phyloP scores from a whole-genome alignment of 2,888 invertebrate species.

The Microctonus aethiopoides region DNA sequence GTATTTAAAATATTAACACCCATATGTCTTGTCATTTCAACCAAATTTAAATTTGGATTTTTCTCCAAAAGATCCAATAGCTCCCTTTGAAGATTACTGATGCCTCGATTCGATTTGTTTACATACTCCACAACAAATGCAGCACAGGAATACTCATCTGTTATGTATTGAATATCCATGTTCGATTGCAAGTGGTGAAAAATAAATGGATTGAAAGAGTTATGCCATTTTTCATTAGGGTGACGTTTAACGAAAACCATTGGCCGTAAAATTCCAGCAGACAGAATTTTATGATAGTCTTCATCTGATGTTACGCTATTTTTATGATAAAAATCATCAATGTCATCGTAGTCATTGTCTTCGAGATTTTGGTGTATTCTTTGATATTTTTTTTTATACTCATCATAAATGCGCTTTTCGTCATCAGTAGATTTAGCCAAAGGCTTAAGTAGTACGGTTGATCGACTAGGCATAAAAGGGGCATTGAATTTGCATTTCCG shows the following conservation, averaged over 20 bases:
- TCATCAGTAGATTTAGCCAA: conserved; percentile 33
- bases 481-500: conserved; percentile 54
- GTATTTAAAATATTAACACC: conserved; percentile 55
- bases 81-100: conserved; percentile 57
- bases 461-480: conserved; percentile 52
- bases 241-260: conserved; percentile 42
- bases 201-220: conserved; percentile 47
- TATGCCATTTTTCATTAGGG: conserved; percentile 40
- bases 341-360: conserved; percentile 51
- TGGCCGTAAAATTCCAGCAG: conserved; percentile 43
- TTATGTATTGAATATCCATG: conserved; percentile 51
- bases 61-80: conserved; percentile 54
- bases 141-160: conserved; percentile 65
- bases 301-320: conserved; percentile 47
- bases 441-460: conserved; percentile 47
- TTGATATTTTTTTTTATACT: too few species aligned
- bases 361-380: too few species aligned
- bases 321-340: conserved; percentile 42
- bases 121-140: conserved; percentile 64
- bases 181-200: conserved; percentile 39
- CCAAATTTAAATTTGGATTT: conserved; percentile 55
- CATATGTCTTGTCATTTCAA: conserved; percentile 50
- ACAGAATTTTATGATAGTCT: conserved; percentile 48
- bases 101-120: conserved; percentile 60
- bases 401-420: conserved; percentile 39